Evolutionary conservation across 2,113 vertebrate species (phyloP), one percentile per base, ranked within the genome.

Genomic region (Turnix velox): DNA sequence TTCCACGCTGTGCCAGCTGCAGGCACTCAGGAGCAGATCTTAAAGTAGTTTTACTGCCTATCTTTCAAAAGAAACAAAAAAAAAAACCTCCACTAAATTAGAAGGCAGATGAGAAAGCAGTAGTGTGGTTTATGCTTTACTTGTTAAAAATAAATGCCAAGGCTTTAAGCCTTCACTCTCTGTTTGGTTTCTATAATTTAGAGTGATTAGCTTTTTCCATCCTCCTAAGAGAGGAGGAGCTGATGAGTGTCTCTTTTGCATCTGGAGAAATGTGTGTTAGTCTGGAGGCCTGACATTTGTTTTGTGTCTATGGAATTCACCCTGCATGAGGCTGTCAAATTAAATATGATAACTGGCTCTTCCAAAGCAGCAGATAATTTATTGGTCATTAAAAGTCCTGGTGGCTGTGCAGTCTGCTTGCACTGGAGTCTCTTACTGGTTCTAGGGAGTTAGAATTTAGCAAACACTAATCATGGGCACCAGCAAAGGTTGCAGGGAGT

Each of bases 321-420:
- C 22, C 92, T 66, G 77, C 94, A 82, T 93, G 86, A 74, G 89
- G 66, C 84, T 91, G 95, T 95, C 92, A 92, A 87, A 82, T 93
- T 92, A 96, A 92, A 92, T 87, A 87, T 8, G 2, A 58, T 92
- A 95, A 92, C 92, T 79, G 81, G 81, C 77, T 93, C 86, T 92
- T 94, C 81, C 77, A 91, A 94, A 93, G 69, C 62, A 69, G 54
- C 48, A 87, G 74, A 84, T 79, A 92, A 83, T 93, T 92, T 94
- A 87, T 84, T 94, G 78, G 84, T 39, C 88, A 77, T 86, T 93
- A 90, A 95, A 92, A 95, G 67, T 68, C 65, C 79, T 37, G 39
- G 79, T 72, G 22, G 18, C 88, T 73, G 31, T 30, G 49, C 71
- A 84, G 71, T 42, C 84, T 84, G 84, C 62, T 65, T 79, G 57